These are phyloP conservation scores for Caenorhabditis angaria DNA, from an alignment of 2,888 invertebrate genomes.

Conservation along the genomic window DNA sequence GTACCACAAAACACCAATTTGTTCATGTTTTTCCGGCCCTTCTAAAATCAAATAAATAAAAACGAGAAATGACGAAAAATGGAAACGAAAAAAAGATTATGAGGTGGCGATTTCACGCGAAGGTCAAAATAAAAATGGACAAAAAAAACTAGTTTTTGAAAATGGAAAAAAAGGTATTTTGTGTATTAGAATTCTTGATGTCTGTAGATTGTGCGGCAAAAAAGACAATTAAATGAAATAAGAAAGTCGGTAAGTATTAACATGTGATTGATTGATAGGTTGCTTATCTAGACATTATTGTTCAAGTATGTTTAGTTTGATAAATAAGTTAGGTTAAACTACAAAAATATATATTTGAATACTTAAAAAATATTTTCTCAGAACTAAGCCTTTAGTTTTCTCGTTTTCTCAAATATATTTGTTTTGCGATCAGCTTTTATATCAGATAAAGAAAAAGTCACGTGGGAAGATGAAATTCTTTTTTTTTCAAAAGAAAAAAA, in stretches of 20 bases:
- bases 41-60: background rate
- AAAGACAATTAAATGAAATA: background rate
- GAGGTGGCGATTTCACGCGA: background rate
- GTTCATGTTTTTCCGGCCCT: constrained; percentile 13
- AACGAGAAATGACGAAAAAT: background rate
- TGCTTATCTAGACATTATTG: background rate
- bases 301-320: background rate
- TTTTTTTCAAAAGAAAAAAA: too few species aligned
- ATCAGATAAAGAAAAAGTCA: too few species aligned
- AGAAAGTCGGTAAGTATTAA: too few species aligned
- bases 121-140: background rate
- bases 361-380: too few species aligned
- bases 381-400: too few species aligned
- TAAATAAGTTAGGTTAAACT: background rate
- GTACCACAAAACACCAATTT: constrained; percentile 36
- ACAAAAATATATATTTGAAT: too few species aligned
- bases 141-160: background rate
- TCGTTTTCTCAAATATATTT: too few species aligned
- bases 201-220: too few species aligned
- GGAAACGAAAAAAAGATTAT: background rate
- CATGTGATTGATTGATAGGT: constrained; percentile 3
- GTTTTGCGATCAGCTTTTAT: too few species aligned
- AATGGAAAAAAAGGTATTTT: background rate
- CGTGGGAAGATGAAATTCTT: too few species aligned
- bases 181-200: background rate